A percentile compares a stretch with the other conserved stretches of the same genome.
Conservation (phyloP, 2,797 vertebrate species). For the Heliangelus exortis region DNA sequence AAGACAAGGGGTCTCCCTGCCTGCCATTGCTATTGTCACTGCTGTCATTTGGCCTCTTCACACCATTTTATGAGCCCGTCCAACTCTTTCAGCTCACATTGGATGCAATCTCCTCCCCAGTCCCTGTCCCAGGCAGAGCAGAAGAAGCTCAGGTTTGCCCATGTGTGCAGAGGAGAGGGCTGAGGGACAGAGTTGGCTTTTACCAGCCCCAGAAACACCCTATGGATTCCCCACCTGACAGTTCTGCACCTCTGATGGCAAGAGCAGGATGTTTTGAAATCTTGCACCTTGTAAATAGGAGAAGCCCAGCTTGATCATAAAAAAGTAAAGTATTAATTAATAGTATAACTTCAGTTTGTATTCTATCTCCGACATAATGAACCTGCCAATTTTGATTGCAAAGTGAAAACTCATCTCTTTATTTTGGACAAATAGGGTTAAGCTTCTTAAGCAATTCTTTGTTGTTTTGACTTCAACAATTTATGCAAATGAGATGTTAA, state of each 20-base stretch:
- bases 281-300: conserved; percentile 22
- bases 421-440: conserved; percentile 90
- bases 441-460: conserved; percentile 86
- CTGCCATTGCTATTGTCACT: not conserved
- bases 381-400: conserved; percentile 81
- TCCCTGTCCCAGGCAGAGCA: fast-evolving
- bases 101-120: not conserved
- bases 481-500: conserved; percentile 99
- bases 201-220: not conserved
- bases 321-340: conserved; percentile 69
- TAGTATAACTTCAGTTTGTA: conserved; percentile 63
- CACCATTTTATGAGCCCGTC: not conserved
- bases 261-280: not conserved
- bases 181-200: not conserved
- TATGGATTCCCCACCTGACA: not conserved
- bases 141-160: not conserved
- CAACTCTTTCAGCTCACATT: not conserved
- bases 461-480: conserved; percentile 95
- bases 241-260: not conserved
- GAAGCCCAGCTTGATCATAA: conserved; percentile 26
- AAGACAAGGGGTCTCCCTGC: not conserved
- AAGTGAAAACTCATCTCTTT: conserved; percentile 86
- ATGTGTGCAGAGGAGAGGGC: not conserved
- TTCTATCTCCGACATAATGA: conserved; percentile 56
- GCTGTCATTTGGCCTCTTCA: not conserved